phyloP scores from a whole-genome alignment of 2,888 invertebrate genomes.

The Lypha dubia region DNA sequence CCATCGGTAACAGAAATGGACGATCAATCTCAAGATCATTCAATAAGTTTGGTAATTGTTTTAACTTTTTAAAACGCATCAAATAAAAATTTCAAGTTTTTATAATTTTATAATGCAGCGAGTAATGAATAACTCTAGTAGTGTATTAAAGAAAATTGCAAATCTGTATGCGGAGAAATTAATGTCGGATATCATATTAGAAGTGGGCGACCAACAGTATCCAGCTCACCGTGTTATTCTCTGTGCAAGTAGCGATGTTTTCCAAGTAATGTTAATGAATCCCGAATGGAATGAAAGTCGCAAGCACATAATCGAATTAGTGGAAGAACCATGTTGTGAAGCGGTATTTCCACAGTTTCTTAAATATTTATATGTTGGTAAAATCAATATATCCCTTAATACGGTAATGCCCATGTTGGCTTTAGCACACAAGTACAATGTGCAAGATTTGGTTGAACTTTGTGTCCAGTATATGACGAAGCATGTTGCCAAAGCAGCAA shows the following conservation, averaged over 20 bases:
- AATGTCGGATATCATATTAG: slow-evolving; percentile 94
- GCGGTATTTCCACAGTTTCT: slow-evolving; percentile 94
- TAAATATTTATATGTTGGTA: slow-evolving; percentile 94
- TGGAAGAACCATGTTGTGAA: slow-evolving; percentile 93
- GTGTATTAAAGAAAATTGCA: slow-evolving; percentile 91
- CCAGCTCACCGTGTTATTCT: slow-evolving; percentile 95
- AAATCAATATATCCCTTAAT: slow-evolving; percentile 92
- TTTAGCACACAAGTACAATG: slow-evolving; percentile 97
- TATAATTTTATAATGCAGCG: slow-evolving; percentile 63
- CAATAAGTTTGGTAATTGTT: slow-evolving; percentile 70
- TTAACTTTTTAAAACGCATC: background rate
- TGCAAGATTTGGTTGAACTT: slow-evolving; percentile 91
- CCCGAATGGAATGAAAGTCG: slow-evolving; percentile 96
- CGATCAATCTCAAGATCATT: slow-evolving; percentile 70
- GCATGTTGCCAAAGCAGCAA: slow-evolving; percentile 93
- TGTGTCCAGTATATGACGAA: slow-evolving; percentile 94
- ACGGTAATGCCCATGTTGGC: slow-evolving; percentile 94
- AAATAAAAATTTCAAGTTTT: background rate
- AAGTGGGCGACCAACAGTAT: slow-evolving; percentile 92
- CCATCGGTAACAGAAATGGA: slow-evolving; percentile 61
- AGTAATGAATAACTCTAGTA: slow-evolving; percentile 93
- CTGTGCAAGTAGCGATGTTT: slow-evolving; percentile 97
- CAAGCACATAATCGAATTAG: slow-evolving; percentile 91
- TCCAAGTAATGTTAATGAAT: slow-evolving; percentile 98
- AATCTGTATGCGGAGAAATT: slow-evolving; percentile 92